phyloP scores from a whole-genome alignment of 1,140 invertebrate genomes.

The Pentalonia nigronervosa region DNA sequence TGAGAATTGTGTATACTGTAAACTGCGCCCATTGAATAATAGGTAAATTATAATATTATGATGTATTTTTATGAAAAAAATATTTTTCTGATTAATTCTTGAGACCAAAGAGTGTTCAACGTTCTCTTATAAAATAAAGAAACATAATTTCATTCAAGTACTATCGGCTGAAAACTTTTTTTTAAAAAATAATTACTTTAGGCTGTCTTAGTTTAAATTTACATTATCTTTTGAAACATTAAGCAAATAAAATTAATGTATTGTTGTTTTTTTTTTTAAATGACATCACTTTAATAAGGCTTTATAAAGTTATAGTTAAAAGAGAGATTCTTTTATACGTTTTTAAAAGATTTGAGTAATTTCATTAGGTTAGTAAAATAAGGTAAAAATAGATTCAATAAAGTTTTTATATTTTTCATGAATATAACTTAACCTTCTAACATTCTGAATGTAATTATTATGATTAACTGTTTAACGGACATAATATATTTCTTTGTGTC shows the following conservation, averaged over 20 bases:
- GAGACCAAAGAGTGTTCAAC: background rate
- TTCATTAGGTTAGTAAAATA: background rate
- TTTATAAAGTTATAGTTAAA: conserved; percentile 10
- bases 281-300: background rate
- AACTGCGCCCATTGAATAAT: background rate
- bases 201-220: background rate
- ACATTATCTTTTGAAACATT: background rate
- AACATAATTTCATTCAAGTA: background rate
- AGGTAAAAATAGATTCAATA: conserved; percentile 5
- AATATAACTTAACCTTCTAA: background rate
- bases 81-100: background rate
- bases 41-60: background rate
- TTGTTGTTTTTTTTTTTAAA: conserved; percentile 3
- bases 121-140: background rate
- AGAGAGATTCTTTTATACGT: background rate
- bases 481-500: background rate
- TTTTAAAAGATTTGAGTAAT: background rate
- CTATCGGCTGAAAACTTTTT: background rate
- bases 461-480: background rate
- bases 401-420: background rate
- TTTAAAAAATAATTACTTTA: background rate
- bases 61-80: background rate
- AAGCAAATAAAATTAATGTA: background rate
- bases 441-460: background rate
- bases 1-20: background rate